A percentile compares a stretch with the other conserved stretches of the same genome.
Conservation (phyloP, 2,888 invertebrate species). For the Dolomedes plantarius region DNA sequence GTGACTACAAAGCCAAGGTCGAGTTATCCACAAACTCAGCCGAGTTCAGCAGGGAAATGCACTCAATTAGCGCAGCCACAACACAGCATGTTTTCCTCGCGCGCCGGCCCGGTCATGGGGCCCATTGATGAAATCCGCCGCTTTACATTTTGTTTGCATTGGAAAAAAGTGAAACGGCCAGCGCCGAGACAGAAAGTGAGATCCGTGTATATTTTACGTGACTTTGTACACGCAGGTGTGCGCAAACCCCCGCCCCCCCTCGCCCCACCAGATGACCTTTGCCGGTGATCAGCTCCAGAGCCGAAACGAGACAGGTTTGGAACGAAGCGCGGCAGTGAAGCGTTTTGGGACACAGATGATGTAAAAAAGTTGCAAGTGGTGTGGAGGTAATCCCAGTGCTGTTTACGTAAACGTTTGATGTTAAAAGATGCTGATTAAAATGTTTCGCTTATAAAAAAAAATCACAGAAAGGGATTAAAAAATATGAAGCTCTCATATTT, state of each 20-base stretch:
- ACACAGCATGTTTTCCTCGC: constrained; percentile 40
- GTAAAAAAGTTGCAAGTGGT: no score
- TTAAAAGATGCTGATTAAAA: no score
- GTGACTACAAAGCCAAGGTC: constrained; percentile 9
- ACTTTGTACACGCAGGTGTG: constrained; percentile 61
- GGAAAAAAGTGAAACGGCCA: constrained; percentile 33
- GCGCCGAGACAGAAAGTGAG: constrained; percentile 22
- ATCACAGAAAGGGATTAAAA: no score
- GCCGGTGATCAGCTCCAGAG: background rate
- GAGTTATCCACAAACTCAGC: background rate
- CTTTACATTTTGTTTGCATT: constrained; percentile 27
- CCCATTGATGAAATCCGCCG: background rate
- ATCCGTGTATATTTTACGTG: constrained; percentile 45
- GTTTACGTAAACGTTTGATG: no score
- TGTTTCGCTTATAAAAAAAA: no score
- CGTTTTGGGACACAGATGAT: no score
- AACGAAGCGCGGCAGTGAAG: background rate
- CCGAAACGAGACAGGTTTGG: background rate
- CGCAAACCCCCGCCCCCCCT: background rate
- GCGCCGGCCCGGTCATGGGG: background rate
- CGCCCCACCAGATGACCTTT: background rate
- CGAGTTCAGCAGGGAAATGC: background rate
- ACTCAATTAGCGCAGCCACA: background rate
- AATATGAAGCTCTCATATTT: no score
- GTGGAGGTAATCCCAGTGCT: no score